A percentile compares a stretch with the other conserved stretches of the same genome.
phyloP scores from a whole-genome alignment of 2,113 vertebrate species.

The Barbus barbus region DNA sequence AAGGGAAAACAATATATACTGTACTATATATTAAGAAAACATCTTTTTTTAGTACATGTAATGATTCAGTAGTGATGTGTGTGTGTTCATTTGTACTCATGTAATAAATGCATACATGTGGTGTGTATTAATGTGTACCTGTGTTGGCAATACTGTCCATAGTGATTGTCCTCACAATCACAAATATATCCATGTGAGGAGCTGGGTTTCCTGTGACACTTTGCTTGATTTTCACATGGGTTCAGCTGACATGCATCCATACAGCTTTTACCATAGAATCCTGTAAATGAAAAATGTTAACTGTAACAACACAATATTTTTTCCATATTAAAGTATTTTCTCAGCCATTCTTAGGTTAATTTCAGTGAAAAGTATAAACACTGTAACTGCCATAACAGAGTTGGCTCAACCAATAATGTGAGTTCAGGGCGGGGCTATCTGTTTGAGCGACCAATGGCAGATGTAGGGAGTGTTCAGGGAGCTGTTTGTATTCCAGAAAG shows the following conservation, averaged over 20 bases:
- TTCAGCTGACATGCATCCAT: slow-evolving; percentile 90
- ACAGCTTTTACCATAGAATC: slow-evolving; percentile 89
- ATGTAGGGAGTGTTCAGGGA: background rate
- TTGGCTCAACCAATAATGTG: background rate
- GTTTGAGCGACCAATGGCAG: background rate
- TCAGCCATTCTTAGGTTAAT: background rate
- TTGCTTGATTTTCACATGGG: slow-evolving; percentile 93
- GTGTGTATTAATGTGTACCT: slow-evolving; percentile 75
- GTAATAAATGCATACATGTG: background rate
- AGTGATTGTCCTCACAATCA: slow-evolving; percentile 88
- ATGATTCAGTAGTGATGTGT: slow-evolving; percentile 11
- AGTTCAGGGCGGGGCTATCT: background rate
- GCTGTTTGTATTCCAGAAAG: background rate
- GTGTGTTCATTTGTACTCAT: slow-evolving; percentile 8
- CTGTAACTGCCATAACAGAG: background rate
- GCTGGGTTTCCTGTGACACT: slow-evolving; percentile 85
- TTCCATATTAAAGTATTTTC: background rate
- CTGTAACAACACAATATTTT: background rate
- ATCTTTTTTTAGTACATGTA: too few species aligned
- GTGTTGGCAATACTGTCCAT: slow-evolving; percentile 95
- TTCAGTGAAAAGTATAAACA: background rate
- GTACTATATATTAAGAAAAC: too few species aligned
- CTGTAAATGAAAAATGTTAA: slow-evolving; percentile 63
- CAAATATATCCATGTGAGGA: slow-evolving; percentile 88
- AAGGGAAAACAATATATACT: background rate